Percentiles rank a stretch among this genome's conserved stretches.
Evolutionary conservation across 2,113 vertebrate genomes (phyloP).

Genomic region (Hippotragus niger): DNA sequence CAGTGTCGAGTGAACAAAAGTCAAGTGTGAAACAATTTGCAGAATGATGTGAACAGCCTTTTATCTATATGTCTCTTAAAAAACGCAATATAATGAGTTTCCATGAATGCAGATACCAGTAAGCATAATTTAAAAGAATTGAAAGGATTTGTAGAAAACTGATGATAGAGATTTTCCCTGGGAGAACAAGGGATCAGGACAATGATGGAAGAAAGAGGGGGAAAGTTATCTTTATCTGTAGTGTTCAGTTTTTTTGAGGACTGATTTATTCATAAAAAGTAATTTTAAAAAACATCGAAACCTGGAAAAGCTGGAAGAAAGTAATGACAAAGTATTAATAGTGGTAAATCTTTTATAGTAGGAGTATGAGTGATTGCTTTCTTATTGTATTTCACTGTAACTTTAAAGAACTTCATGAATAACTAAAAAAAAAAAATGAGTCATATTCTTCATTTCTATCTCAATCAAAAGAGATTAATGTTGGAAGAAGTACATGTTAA

Average conservation of each 20-base stretch:
- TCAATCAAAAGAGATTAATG: conserved; percentile 53
- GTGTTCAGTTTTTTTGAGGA: neutral
- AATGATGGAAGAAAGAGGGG: neutral
- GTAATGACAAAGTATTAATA: neutral
- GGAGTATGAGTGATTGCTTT: neutral
- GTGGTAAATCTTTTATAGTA: neutral
- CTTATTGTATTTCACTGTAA: conserved; percentile 13
- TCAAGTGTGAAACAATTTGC: neutral
- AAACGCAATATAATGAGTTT: neutral
- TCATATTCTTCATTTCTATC: conserved; percentile 50
- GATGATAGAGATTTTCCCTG: neutral
- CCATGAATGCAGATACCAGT: neutral
- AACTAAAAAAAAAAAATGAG: conserved; percentile 19
- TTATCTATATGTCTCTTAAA: neutral
- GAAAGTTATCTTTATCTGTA: neutral
- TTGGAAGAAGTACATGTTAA: conserved; percentile 57
- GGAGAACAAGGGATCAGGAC: neutral
- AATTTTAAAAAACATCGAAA: neutral
- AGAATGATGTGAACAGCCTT: neutral
- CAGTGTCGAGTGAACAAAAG: neutral
- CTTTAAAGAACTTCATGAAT: conserved; percentile 36
- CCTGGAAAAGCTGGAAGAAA: neutral
- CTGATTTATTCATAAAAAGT: neutral
- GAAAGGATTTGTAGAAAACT: neutral
- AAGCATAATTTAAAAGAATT: neutral